Percentiles rank a stretch among this genome's conserved stretches.
Evolutionary conservation across 2,113 vertebrate genomes (phyloP).

Genomic region (Pithys albifrons): DNA sequence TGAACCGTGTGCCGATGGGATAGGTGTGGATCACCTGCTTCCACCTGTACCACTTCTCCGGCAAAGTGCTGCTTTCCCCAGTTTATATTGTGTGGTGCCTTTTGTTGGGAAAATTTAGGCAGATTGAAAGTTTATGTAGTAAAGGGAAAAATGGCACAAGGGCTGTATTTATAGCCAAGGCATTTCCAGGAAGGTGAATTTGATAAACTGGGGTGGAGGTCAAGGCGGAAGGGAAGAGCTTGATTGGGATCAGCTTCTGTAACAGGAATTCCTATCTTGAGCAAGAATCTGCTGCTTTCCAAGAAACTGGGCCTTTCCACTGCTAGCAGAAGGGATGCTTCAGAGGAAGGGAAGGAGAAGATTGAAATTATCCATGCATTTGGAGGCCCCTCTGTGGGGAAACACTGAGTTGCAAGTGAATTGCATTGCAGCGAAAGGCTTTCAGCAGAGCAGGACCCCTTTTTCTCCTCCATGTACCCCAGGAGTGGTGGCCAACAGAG

Average conservation of each 20-base stretch:
- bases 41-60: accelerated
- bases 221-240: conserved; percentile 17
- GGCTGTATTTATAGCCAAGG: conserved; percentile 2
- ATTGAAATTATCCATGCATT: neutral
- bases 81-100: accelerated
- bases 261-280: conserved; percentile 31
- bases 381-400: conserved; percentile 59
- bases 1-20: accelerated
- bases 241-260: conserved; percentile 15
- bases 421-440: neutral
- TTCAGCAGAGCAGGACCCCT: neutral
- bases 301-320: conserved; percentile 55
- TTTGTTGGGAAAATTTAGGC: accelerated
- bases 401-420: conserved; percentile 26
- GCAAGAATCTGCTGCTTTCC: conserved; percentile 49
- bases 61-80: accelerated
- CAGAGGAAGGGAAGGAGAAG: neutral
- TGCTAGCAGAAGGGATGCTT: conserved; percentile 27
- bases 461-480: neutral
- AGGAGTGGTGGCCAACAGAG: neutral
- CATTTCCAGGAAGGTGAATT: conserved; percentile 56
- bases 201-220: conserved; percentile 45
- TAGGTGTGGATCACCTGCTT: accelerated
- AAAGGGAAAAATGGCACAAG: neutral
- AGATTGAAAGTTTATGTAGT: neutral